These are phyloP conservation scores for Pteronura brasiliensis DNA, from an alignment of 2,113 vertebrate species.

Conservation along the genomic window DNA sequence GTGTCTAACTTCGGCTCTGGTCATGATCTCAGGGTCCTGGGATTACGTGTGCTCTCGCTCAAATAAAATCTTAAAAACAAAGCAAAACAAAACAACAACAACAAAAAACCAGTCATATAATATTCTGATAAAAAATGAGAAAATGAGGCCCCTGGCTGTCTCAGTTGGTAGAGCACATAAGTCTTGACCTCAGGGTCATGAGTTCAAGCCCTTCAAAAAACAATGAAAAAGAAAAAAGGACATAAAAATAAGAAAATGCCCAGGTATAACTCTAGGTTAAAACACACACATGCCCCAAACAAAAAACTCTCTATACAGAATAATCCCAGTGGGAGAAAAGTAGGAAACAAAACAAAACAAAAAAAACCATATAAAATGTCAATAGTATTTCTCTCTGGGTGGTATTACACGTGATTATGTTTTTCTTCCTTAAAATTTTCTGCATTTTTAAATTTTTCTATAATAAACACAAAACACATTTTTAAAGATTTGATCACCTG, in stretches of 20 bases:
- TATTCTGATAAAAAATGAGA: not conserved
- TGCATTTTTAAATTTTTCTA: not conserved
- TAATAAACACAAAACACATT: not conserved
- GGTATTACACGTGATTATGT: not conserved
- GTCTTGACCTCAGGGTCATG: not conserved
- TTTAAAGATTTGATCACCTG: not conserved
- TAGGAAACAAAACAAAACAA: not conserved
- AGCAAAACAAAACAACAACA: no score
- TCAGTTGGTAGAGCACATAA: not conserved
- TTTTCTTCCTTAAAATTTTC: not conserved
- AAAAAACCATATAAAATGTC: not conserved
- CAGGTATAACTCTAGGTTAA: not conserved
- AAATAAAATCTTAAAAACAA: not conserved
- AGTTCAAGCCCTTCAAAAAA: not conserved
- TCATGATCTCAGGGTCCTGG: not conserved
- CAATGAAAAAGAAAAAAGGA: not conserved
- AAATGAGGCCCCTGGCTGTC: not conserved
- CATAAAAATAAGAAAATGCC: not conserved
- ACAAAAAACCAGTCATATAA: not conserved
- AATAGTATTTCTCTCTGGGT: not conserved
- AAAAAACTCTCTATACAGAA: not conserved
- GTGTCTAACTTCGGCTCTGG: not conserved
- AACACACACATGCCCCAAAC: not conserved
- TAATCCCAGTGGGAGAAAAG: not conserved
- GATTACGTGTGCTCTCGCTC: not conserved